phyloP scores from a whole-genome alignment of 2,113 vertebrate species.

The Dicaeum eximium region DNA sequence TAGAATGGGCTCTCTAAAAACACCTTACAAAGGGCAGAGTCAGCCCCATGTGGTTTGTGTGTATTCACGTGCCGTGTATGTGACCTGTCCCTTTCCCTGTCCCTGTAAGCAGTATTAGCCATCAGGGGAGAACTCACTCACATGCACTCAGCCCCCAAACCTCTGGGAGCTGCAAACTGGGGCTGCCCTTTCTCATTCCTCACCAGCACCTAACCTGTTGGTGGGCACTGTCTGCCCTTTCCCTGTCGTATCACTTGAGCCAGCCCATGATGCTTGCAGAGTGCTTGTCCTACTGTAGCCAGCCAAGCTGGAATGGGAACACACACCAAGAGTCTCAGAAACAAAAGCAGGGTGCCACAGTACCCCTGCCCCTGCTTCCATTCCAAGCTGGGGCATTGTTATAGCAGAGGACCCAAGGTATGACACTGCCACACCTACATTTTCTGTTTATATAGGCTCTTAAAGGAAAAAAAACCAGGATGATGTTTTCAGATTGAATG shows the following conservation, averaged over 20 bases:
- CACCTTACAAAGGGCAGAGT: neutral
- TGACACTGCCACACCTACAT: fast-evolving
- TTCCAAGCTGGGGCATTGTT: neutral
- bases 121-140: neutral
- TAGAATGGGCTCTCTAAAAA: neutral
- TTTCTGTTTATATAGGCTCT: neutral
- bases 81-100: neutral
- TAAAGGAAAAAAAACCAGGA: neutral
- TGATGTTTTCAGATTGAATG: neutral
- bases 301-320: fast-evolving
- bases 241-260: neutral
- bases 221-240: neutral
- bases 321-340: neutral
- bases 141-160: neutral
- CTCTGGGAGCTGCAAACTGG: neutral
- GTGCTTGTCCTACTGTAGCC: neutral
- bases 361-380: neutral
- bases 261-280: neutral
- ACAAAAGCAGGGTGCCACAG: neutral
- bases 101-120: neutral
- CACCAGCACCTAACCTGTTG: neutral
- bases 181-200: neutral
- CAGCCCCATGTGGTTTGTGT: neutral
- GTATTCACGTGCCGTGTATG: neutral
- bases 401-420: neutral